Base-by-base conservation (phyloP, 2,888 invertebrate genomes). In the Lagria hirta region DNA sequence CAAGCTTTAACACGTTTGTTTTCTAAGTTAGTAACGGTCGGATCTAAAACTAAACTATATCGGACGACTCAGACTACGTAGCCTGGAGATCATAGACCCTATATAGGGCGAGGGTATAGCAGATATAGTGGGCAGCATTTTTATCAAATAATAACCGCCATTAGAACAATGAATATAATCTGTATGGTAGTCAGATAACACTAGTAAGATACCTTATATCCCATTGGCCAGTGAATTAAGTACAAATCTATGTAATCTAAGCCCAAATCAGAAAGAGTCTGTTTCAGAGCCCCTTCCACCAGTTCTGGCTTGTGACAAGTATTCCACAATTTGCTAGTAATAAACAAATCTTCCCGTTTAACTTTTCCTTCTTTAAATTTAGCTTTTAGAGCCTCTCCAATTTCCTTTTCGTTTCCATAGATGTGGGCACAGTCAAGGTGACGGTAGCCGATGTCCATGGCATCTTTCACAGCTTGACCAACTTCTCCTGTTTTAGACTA, bases 161-260 rank as follows among this genome's bases (percentile, higher is more conserved):
- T n/a, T n/a, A n/a, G n/a, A n/a, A n/a, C n/a, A n/a, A n/a, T n/a
- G n/a, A n/a, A n/a, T n/a, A n/a, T n/a, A n/a, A n/a, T n/a, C n/a
- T n/a, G n/a, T n/a, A n/a, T n/a, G n/a, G n/a, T n/a, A n/a, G n/a
- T n/a, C n/a, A 16, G 8, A n/a, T 0, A 16, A 8, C 7, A n/a
- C 13, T 3, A 16, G 4, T 4, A 12, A 15, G 23, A 24, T 57
- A 85, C 88, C 76, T 86, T 82, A 62, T 85, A 91, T 0, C 80
- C 91, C 65, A 88, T 80, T 1, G 95, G 95, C 93, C 94, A 95
- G 68, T 95, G 95, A 21, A 95, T 88, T 4, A 95, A 76, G 64
- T 92, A 95, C 21, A 95, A 75, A 70, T 95, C 93, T 32, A 96
- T 60, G 62, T 95, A 94, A 0, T 82, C 73, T 0, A 92, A 61